These are phyloP conservation scores for Pelagia noctiluca DNA, from an alignment of 30 jellyfish, hydroid and myxozoan species.

Conservation along the genomic window DNA sequence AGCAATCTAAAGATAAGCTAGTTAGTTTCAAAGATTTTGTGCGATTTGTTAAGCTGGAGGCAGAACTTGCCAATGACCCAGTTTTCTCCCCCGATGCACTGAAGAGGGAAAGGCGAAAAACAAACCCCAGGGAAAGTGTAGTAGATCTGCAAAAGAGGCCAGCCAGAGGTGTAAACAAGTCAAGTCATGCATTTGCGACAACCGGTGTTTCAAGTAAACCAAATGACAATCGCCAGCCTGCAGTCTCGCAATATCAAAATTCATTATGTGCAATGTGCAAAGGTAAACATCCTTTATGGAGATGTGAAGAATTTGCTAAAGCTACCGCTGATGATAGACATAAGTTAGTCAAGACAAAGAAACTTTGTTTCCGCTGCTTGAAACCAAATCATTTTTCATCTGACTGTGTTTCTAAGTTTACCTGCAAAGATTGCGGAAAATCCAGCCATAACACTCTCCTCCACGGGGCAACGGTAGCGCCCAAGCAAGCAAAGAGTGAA, in stretches of 20 bases:
- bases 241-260: not conserved
- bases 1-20: conserved; percentile 2
- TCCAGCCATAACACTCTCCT: conserved; percentile 2
- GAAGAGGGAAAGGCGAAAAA: conserved; percentile 3
- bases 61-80: conserved; percentile 49
- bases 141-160: not conserved
- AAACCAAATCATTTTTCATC: not conserved
- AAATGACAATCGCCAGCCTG: not conserved
- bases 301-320: not conserved
- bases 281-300: conserved; percentile 1
- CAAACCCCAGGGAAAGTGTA: conserved; percentile 2
- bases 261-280: not conserved
- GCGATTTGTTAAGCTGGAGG: conserved; percentile 3
- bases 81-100: conserved; percentile 27
- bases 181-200: not conserved
- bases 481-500: not conserved
- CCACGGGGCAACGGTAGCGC: not conserved
- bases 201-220: not conserved
- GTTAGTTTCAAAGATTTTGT: conserved; percentile 15
- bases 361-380: conserved; percentile 1
- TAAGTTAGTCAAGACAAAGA: not conserved
- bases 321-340: conserved; percentile 1
- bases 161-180: not conserved
- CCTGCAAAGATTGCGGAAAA: not conserved
- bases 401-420: not conserved